These are phyloP conservation scores for Porites evermanni DNA, from an alignment of 92 coral and sea anemone genomes.

Conservation along the genomic window DNA sequence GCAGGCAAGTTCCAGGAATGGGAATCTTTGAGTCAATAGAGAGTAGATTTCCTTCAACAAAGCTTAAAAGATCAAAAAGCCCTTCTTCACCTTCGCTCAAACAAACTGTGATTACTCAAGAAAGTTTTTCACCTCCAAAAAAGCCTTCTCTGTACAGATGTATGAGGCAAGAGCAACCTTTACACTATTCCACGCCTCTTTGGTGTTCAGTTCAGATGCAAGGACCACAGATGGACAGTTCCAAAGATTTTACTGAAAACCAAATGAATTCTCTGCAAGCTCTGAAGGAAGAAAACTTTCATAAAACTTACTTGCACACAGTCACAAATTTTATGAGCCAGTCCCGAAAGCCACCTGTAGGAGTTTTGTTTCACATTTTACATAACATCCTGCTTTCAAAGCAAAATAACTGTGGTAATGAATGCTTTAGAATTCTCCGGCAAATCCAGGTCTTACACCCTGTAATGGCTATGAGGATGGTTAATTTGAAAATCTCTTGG, in stretches of 20 bases:
- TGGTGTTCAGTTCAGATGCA: conserved; percentile 15
- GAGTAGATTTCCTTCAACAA: neutral
- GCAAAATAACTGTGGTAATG: conserved; percentile 24
- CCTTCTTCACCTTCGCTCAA: conserved; percentile 36
- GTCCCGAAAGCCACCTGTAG: conserved; percentile 67
- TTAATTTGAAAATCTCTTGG: conserved; percentile 51
- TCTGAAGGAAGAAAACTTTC: conserved; percentile 66
- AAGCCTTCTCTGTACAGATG: neutral
- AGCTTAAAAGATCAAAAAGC: conserved; percentile 17
- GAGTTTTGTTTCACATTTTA: conserved; percentile 54
- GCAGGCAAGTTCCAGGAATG: neutral
- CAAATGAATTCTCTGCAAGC: conserved; percentile 66
- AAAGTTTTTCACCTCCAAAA: conserved; percentile 70
- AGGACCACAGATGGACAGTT: neutral
- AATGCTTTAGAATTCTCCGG: conserved; percentile 58
- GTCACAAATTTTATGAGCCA: conserved; percentile 48
- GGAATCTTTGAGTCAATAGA: conserved; percentile 21
- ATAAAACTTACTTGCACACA: conserved; percentile 42
- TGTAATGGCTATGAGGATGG: conserved; percentile 48
- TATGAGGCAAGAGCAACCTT: conserved; percentile 1
- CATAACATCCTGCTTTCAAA: conserved; percentile 61
- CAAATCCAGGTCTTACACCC: conserved; percentile 75
- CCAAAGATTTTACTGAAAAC: conserved; percentile 54
- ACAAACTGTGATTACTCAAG: conserved; percentile 39
- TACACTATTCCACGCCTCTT: conserved; percentile 2